Conservation (phyloP, 2,113 vertebrate genomes). For the Tragelaphus imberbis region DNA sequence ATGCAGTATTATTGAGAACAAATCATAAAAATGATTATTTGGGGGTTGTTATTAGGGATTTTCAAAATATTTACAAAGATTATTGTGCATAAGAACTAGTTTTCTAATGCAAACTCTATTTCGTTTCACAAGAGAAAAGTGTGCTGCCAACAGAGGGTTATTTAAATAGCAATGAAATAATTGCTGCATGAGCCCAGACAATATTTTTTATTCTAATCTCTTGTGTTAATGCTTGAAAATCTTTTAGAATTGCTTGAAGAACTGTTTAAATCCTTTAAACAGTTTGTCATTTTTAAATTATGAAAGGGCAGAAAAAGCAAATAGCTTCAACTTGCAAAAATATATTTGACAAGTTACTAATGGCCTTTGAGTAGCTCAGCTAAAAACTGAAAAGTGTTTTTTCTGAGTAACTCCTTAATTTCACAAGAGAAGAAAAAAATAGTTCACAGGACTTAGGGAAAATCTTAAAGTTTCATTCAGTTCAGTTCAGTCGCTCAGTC, state of each 20-base stretch:
- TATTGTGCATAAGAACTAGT: neutral
- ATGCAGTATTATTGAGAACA: neutral
- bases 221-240: neutral
- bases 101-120: conserved; percentile 1
- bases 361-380: neutral
- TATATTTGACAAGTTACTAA: neutral
- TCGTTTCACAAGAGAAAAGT: conserved; percentile 9
- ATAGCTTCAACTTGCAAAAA: neutral
- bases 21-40: neutral
- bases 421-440: neutral
- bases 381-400: neutral
- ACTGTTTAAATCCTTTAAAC: neutral
- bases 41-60: neutral
- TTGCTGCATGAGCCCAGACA: neutral
- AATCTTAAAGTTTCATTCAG: neutral
- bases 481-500: no score
- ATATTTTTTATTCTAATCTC: conserved; percentile 17
- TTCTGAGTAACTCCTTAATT: neutral
- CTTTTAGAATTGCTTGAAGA: neutral
- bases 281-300: conserved; percentile 35
- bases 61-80: conserved; percentile 44
- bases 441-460: neutral
- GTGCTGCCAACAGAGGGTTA: neutral
- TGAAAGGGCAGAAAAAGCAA: neutral
- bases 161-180: conserved; percentile 25